Evolutionary conservation across 2,113 vertebrate species (phyloP), one percentile per base, ranked within the genome.

Genomic region (Ramphastos sulfuratus): DNA sequence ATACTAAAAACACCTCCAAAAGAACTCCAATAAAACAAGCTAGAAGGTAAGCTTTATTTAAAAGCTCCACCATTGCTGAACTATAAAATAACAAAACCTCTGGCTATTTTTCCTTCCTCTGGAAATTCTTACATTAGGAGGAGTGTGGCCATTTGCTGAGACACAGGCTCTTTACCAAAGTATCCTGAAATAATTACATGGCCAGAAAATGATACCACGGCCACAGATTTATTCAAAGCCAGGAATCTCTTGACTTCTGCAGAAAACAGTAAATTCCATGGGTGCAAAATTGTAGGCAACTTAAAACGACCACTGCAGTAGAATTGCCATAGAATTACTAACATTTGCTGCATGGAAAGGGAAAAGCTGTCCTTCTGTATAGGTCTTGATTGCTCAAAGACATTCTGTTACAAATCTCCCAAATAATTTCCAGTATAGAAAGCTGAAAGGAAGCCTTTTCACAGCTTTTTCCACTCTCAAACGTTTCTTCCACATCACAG

Each of bases 41-140:
- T 48, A 79, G 33, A 92, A 78, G 21, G 50, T n/a, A 77, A 77
- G 58, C 60, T 81, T 30, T 71, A 74, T 80, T 85, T 92, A 79
- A 89, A 94, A 91, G 78, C 48, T 65, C 33, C 80, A 12, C n/a
- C 70, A 44, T 77, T 90, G 85, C 48, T 91, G 42, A 87, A 80
- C 63, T 39, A 83, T 46, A 67, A 81, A 92, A 44, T 50, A 81
- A 54, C 28, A 86, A 67, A 90, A 72, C 28, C 63, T 50, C 17
- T 39, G 17, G 31, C 4, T 74, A 17, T 19, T 66, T 87, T 93
- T 85, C 5, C 15, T 80, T 46, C 50, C 56, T 69, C 66, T 82
- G 42, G 58, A 77, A 78, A 54, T 20, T 8, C 31, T 64, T 79
- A 12, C 10, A 4, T 46, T 7, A 83, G 54, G 54, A 93, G 55